Conservation (phyloP, 1,140 invertebrate species). For the Micrasema minimum region DNA sequence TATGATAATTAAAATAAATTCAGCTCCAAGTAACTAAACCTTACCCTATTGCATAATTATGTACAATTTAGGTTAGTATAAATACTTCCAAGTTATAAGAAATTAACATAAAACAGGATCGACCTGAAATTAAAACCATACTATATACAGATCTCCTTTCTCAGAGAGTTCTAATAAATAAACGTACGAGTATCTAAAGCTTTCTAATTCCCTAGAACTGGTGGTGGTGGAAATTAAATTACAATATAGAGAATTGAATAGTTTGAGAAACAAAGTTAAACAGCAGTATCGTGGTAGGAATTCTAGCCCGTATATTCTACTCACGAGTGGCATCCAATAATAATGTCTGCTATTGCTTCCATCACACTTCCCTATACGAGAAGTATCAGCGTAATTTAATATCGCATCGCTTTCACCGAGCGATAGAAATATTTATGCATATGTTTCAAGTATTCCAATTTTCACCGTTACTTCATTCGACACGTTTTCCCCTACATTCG, state of each 20-base stretch:
- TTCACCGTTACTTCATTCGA: constrained; percentile 18
- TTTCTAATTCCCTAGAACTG: too few species aligned
- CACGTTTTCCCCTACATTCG: background rate
- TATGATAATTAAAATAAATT: too few species aligned
- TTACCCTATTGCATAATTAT: too few species aligned
- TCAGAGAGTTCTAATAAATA: too few species aligned
- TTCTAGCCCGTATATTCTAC: constrained; percentile 2
- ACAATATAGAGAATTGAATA: background rate
- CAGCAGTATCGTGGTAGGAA: background rate
- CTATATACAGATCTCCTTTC: too few species aligned
- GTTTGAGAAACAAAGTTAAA: constrained; percentile 5
- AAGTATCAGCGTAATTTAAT: constrained; percentile 35
- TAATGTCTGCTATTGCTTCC: constrained; percentile 26
- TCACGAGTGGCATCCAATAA: constrained; percentile 31
- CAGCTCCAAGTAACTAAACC: too few species aligned
- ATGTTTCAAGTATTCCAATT: constrained; percentile 28
- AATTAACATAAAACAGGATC: too few species aligned
- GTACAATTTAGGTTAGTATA: too few species aligned
- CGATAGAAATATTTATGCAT: constrained; percentile 28
- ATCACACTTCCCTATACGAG: background rate
- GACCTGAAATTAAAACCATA: too few species aligned
- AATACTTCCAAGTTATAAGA: too few species aligned
- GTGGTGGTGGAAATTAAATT: too few species aligned
- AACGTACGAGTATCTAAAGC: too few species aligned
- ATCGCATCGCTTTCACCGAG: constrained; percentile 24